phyloP scores from a whole-genome alignment of 2,888 invertebrate species.

The Fragum whitleyi region DNA sequence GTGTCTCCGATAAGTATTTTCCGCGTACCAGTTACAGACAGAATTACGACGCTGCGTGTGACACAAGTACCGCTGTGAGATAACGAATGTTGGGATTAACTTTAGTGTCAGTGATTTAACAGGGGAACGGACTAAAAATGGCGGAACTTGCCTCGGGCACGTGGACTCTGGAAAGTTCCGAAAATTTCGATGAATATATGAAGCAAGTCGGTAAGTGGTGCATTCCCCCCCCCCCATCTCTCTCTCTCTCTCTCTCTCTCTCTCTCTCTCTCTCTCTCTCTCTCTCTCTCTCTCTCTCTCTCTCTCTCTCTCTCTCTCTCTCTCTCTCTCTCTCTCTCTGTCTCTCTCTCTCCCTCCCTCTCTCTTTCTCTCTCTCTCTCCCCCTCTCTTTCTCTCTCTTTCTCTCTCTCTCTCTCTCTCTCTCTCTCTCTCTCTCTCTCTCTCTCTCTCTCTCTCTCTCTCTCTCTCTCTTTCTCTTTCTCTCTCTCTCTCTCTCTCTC shows the following conservation, averaged over 20 bases:
- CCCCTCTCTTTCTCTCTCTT: background rate
- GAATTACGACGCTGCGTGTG: too few species aligned
- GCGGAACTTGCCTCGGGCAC: slow-evolving; percentile 58
- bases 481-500: background rate
- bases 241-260: slow-evolving; percentile 6
- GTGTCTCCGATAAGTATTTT: too few species aligned
- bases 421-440: background rate
- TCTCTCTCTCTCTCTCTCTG: background rate
- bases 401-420: background rate
- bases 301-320: slow-evolving; percentile 9
- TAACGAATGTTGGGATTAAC: background rate
- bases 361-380: background rate
- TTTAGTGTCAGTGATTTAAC: background rate
- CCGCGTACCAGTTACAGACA: too few species aligned
- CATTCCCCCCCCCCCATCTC: too few species aligned
- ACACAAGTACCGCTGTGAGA: background rate
- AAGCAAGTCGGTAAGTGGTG: slow-evolving; percentile 61
- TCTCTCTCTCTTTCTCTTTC: background rate
- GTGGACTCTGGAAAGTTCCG: slow-evolving; percentile 49
- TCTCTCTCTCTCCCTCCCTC: background rate
- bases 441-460: background rate
- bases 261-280: slow-evolving; percentile 32
- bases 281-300: slow-evolving; percentile 30
- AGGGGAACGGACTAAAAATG: slow-evolving; percentile 27
- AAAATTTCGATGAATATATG: slow-evolving; percentile 63